Evolutionary conservation across 1,140 invertebrate species (phyloP).

Genomic region (Ceratosolen fusciceps): DNA sequence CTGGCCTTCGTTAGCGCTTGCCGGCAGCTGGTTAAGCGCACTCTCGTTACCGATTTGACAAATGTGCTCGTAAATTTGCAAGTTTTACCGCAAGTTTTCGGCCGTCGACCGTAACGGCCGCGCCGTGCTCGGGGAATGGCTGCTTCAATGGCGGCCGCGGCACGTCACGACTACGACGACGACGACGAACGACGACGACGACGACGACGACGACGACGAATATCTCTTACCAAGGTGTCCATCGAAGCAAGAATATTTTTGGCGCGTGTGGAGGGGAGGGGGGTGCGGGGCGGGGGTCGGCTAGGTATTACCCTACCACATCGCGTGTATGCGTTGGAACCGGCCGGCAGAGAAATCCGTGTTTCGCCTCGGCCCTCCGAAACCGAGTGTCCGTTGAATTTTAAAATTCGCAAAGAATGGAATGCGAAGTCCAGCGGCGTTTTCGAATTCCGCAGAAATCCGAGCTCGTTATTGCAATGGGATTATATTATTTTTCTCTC

Average conservation of each 20-base stretch:
- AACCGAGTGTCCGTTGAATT: not conserved
- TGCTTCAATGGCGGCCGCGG: not conserved
- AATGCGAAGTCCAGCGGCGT: not conserved
- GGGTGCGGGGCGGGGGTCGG: too few relatives aligned
- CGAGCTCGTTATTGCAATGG: not conserved
- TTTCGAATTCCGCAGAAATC: too few relatives aligned
- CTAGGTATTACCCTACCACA: too few relatives aligned
- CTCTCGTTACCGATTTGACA: not conserved
- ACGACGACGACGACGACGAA: not conserved
- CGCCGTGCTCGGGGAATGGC: not conserved
- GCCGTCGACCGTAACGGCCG: not conserved
- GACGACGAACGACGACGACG: not conserved
- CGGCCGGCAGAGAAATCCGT: too few relatives aligned
- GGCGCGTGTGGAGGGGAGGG: too few relatives aligned
- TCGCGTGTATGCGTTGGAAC: too few relatives aligned
- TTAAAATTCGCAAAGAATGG: not conserved
- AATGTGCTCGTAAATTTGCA: not conserved
- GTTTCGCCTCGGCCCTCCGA: too few relatives aligned
- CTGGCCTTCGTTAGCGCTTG: not conserved
- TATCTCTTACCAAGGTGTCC: not conserved
- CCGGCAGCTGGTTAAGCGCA: not conserved
- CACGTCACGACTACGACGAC: too few relatives aligned
- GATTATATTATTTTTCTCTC: constrained; percentile 2
- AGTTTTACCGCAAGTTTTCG: too few relatives aligned
- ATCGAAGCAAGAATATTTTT: not conserved